Base-by-base conservation (phyloP, 2,113 vertebrate genomes). In the Oncorhynchus mykiss region DNA sequence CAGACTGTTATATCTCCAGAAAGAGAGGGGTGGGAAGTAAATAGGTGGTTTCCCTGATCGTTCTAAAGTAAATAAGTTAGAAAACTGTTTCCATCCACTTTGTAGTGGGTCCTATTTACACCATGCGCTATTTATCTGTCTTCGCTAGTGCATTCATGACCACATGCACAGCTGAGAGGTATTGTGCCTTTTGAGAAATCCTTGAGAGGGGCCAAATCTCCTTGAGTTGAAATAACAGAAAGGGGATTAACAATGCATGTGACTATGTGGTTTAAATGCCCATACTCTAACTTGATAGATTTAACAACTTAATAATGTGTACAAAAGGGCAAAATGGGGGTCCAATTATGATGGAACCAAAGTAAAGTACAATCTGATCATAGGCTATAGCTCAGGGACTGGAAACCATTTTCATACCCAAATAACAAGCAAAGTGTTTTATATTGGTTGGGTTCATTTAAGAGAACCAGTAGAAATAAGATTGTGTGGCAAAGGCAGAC, bases 241-340 rank as follows among this genome's bases (percentile, higher is more conserved):
- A 77, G 81, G 79, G 82, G 85, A 88, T 91, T 89, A 89, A 82
- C 86, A 84, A 85, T 89, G 89, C 80, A 74, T 91, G 91, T 92
- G 91, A 90, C 73, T 80, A 71, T 84, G 82, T 29, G 79, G 87
- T 89, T 18, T 83, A 86, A 89, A 88, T 77, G 76, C 78, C 75
- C 81, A 87, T 79, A 80, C 78, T 88, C 82, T 86, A 86, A 88
- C 87, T 91, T 90, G 82, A 91, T 91, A 87, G 86, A 85, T 90
- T 89, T 90, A 92, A 91, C 88, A 88, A 92, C 90, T 89, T 93
- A 92, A 92, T 92, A 91, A 89, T 89, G 86, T 80, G 88, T 87
- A 88, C 84, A 84, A 88, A 89, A 88, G 82, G 85, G 79, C 78
- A 80, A 90, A 89, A 84, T 83, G 84, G 87, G 80, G 70, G 76